Conservation (phyloP, 2,888 invertebrate species). For the Epistrophe grossulariae region DNA sequence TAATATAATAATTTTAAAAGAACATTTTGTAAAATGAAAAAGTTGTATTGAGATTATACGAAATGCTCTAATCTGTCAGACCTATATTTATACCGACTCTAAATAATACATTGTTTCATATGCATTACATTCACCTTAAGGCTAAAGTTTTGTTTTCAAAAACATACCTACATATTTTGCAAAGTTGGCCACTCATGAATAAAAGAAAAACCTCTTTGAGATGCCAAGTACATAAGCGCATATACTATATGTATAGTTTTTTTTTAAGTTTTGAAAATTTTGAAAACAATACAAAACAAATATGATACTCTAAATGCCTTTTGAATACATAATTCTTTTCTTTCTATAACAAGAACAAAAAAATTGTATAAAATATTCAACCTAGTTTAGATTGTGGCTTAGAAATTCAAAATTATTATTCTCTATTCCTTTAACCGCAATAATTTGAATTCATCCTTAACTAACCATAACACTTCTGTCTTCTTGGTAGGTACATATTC, state of each 20-base stretch:
- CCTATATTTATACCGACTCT: neutral
- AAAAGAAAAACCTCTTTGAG: neutral
- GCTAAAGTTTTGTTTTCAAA: neutral
- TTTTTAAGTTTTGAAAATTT: neutral
- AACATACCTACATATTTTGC: neutral
- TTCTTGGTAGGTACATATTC: neutral
- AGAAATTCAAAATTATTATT: constrained; percentile 32
- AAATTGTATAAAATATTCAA: constrained; percentile 18
- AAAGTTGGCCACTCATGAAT: neutral
- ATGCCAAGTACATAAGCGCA: constrained; percentile 2
- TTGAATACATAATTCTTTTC: constrained; percentile 18
- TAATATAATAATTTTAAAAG: too few relatives aligned
- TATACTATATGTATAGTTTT: neutral
- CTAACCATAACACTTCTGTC: constrained; percentile 34
- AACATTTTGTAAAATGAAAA: too few relatives aligned
- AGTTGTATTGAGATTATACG: too few relatives aligned
- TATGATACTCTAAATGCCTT: constrained; percentile 5
- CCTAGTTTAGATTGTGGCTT: constrained; percentile 29
- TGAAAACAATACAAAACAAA: neutral
- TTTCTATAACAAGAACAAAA: neutral
- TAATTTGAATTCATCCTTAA: constrained; percentile 34
- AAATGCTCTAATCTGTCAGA: neutral
- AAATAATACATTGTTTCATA: neutral
- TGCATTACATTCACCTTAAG: neutral
- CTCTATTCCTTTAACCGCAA: constrained; percentile 32